phyloP scores from a whole-genome alignment of 30 jellyfish, hydroid and myxozoan genomes.

The Cassiopea xamachana region DNA sequence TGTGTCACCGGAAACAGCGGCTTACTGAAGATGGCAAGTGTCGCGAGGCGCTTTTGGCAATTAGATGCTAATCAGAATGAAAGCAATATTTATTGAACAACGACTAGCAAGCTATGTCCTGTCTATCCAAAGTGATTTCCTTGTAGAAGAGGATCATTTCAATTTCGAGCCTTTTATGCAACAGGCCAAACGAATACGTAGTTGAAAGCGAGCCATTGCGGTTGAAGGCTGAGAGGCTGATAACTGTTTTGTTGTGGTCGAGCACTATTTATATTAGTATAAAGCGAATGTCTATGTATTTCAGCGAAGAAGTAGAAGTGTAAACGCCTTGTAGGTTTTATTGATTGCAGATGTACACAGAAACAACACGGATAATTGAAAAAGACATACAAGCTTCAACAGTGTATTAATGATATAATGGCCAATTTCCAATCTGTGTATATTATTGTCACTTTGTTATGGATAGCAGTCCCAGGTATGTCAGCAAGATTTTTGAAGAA shows the following conservation, averaged over 20 bases:
- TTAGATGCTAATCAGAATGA: no score
- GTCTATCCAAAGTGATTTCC: background rate
- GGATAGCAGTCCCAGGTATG: background rate
- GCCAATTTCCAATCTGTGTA: background rate
- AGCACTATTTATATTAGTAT: background rate
- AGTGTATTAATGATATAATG: background rate
- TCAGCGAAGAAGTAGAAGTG: background rate
- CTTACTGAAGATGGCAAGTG: background rate
- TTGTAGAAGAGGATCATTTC: background rate
- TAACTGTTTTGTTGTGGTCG: constrained; percentile 1
- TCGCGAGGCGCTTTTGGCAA: no score
- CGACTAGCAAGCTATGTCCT: background rate
- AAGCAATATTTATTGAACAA: no score
- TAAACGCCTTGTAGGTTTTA: background rate
- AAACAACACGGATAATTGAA: background rate
- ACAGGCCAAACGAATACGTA: no score
- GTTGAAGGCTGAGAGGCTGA: constrained; percentile 1
- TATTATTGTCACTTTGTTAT: background rate
- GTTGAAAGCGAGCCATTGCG: background rate
- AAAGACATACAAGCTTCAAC: background rate
- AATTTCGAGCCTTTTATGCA: no score
- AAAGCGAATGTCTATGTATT: background rate
- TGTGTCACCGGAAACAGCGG: no score
- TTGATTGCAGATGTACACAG: background rate
- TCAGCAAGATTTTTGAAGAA: background rate